These are phyloP conservation scores for Aphelenchoides fujianensis DNA, from an alignment of 1,140 invertebrate species.

Conservation along the genomic window DNA sequence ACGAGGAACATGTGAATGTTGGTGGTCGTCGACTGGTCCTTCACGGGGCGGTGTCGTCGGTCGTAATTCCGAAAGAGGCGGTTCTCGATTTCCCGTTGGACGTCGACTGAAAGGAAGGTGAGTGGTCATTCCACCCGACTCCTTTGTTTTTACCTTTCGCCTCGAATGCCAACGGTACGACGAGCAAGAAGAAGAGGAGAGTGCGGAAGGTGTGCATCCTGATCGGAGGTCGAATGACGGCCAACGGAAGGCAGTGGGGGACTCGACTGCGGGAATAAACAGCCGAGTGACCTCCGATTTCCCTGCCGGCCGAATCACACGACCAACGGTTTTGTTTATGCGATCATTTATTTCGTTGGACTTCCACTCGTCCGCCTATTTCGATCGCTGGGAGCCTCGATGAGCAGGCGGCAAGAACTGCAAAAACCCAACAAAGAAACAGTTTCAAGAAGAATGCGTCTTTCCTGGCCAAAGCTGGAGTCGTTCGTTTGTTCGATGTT, in stretches of 20 bases:
- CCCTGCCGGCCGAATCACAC: background rate
- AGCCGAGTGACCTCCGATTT: background rate
- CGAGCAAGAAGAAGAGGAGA: background rate
- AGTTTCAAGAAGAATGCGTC: too few relatives aligned
- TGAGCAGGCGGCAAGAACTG: too few relatives aligned
- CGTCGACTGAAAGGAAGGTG: background rate
- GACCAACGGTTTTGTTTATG: background rate
- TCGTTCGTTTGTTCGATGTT: too few relatives aligned
- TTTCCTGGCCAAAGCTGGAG: too few relatives aligned
- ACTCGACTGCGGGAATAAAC: background rate
- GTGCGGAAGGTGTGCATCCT: too few relatives aligned
- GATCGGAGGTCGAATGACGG: background rate
- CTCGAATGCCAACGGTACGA: background rate
- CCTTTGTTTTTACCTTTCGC: slow-evolving; percentile 5
- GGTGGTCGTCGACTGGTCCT: slow-evolving; percentile 40
- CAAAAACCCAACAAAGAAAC: too few relatives aligned
- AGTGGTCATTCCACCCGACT: too few relatives aligned
- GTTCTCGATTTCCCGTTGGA: slow-evolving; percentile 1
- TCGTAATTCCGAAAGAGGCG: slow-evolving; percentile 41
- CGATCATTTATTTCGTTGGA: too few relatives aligned
- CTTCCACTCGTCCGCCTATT: too few relatives aligned
- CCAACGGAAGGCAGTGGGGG: background rate
- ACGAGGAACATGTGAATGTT: slow-evolving; percentile 43
- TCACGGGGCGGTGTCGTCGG: slow-evolving; percentile 44
- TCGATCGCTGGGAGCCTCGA: too few relatives aligned